Evolutionary conservation across 2,888 invertebrate genomes (phyloP).

Genomic region (Colletes collaris): DNA sequence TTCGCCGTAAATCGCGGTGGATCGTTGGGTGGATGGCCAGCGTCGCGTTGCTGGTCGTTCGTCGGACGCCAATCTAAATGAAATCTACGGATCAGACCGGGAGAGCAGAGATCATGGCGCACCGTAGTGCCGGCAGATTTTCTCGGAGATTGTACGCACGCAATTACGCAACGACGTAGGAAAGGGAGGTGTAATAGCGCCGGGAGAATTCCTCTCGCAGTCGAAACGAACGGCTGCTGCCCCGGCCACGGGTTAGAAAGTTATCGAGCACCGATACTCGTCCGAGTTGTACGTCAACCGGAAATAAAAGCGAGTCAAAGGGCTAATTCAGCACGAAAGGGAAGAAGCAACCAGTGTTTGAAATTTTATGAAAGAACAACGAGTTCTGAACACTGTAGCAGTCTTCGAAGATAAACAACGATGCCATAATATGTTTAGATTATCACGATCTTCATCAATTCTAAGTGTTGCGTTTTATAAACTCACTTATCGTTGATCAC

Average conservation of each 20-base stretch:
- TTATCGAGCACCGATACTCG: background rate
- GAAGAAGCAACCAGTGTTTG: no score
- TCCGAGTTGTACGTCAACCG: background rate
- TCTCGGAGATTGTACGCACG: conserved; percentile 54
- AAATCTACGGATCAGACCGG: conserved; percentile 60
- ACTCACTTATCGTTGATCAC: no score
- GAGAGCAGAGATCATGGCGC: conserved; percentile 38
- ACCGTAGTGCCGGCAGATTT: conserved; percentile 50
- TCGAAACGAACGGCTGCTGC: conserved; percentile 3
- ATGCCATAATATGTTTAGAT: no score
- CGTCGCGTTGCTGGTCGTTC: conserved; percentile 46
- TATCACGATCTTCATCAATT: no score
- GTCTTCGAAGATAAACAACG: no score
- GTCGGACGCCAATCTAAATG: conserved; percentile 62
- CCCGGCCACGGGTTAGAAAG: conserved; percentile 1
- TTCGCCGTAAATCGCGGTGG: conserved; percentile 2
- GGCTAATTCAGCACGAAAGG: no score
- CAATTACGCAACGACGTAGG: conserved; percentile 60
- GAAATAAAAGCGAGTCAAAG: no score
- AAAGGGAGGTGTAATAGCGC: conserved; percentile 43
- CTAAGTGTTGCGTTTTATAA: no score
- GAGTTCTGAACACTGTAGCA: no score
- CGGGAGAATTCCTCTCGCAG: conserved; percentile 25
- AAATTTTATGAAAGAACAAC: no score
- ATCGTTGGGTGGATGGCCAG: background rate